Percentiles rank a stretch among this genome's conserved stretches.
Conservation (phyloP, 1,140 invertebrate genomes). For the Diorhabda carinulata region DNA sequence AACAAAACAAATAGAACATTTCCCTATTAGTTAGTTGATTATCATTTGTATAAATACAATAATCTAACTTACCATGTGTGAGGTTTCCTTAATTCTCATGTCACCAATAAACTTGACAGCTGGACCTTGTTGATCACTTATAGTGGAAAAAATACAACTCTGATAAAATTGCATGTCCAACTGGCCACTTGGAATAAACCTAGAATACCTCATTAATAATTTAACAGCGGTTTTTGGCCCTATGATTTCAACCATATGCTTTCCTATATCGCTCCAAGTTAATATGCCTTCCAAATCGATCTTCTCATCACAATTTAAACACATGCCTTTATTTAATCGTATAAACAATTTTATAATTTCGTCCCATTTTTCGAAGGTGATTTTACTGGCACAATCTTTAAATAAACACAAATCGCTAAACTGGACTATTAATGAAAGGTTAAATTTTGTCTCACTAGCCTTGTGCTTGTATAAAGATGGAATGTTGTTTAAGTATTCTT, state of each 20-base stretch:
- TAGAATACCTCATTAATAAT: constrained; percentile 42
- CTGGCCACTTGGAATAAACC: constrained; percentile 42
- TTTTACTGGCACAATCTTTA: constrained; percentile 25
- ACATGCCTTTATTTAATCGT: constrained; percentile 41
- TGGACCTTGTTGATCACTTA: constrained; percentile 8
- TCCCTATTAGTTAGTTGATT: not conserved
- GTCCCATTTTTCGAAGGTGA: constrained; percentile 43
- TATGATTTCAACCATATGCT: constrained; percentile 43
- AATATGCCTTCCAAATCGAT: constrained; percentile 35
- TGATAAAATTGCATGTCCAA: constrained; percentile 45
- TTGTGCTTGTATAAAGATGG: constrained; percentile 37
- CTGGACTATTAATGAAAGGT: constrained; percentile 39
- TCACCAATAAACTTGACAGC: constrained; percentile 27
- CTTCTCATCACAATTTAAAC: constrained; percentile 44
- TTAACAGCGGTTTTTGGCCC: constrained; percentile 37
- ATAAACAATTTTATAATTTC: constrained; percentile 33
- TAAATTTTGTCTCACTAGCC: constrained; percentile 25
- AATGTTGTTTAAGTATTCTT: constrained; percentile 31
- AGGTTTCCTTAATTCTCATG: constrained; percentile 17
- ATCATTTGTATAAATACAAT: not conserved
- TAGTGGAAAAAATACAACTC: constrained; percentile 38
- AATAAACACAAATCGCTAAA: constrained; percentile 37
- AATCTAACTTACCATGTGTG: constrained; percentile 11
- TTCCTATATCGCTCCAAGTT: constrained; percentile 43
- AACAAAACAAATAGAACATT: not conserved